These are phyloP conservation scores for Microtus ochrogaster DNA, from an alignment of 2,113 vertebrate genomes.

Conservation along the genomic window DNA sequence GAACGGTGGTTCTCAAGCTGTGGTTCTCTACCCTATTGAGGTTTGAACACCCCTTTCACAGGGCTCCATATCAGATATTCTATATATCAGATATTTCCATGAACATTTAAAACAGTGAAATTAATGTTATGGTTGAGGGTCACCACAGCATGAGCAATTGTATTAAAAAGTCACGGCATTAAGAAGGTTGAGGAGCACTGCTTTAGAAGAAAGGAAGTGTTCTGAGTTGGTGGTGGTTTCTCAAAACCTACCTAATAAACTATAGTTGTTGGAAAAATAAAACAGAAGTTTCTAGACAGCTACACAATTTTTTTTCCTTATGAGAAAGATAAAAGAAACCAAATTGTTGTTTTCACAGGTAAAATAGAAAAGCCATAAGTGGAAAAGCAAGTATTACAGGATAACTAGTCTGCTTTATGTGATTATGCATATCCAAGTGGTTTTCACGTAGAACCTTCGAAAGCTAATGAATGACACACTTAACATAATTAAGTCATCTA, in stretches of 20 bases:
- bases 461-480: neutral
- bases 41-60: neutral
- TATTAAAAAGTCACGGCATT: neutral
- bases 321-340: neutral
- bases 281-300: neutral
- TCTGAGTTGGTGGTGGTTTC: neutral
- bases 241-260: neutral
- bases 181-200: neutral
- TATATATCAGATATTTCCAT: neutral
- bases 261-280: neutral
- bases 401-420: neutral
- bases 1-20: neutral
- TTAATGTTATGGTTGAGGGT: neutral
- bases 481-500: neutral
- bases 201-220: neutral
- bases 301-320: neutral
- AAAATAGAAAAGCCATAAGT: neutral
- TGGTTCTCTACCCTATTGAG: neutral
- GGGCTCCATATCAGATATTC: neutral
- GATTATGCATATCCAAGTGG: neutral
- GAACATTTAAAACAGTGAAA: neutral
- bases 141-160: neutral
- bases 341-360: neutral
- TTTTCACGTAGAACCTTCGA: neutral
- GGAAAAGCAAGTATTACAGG: neutral